A percentile compares a stretch with the other conserved stretches of the same genome.
Conservation (phyloP, 1,140 invertebrate species). For the Zaprionus capensis region DNA sequence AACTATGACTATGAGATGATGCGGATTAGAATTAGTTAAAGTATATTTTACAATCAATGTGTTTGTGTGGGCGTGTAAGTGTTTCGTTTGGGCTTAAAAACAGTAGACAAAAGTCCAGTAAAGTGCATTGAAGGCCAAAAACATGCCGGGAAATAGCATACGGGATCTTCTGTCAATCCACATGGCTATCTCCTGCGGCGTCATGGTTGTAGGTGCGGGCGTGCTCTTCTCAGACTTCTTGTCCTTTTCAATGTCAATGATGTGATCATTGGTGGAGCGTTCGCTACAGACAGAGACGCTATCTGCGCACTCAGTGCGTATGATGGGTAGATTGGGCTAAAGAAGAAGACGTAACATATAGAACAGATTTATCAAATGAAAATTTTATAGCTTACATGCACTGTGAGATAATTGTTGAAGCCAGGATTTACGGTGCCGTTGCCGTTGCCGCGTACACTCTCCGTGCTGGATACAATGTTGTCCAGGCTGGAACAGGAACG, state of each 20-base stretch:
- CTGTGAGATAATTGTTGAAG: slow-evolving; percentile 89
- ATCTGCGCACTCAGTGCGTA: slow-evolving; percentile 76
- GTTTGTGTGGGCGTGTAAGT: background rate
- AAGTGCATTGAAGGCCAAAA: slow-evolving; percentile 92
- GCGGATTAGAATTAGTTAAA: slow-evolving; percentile 39
- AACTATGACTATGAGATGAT: slow-evolving; percentile 61
- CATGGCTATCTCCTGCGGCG: slow-evolving; percentile 93
- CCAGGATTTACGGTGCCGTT: slow-evolving; percentile 72
- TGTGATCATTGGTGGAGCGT: slow-evolving; percentile 65
- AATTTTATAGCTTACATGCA: slow-evolving; percentile 64
- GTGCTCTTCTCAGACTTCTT: slow-evolving; percentile 84
- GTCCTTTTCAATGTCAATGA: slow-evolving; percentile 73
- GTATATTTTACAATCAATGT: slow-evolving; percentile 44
- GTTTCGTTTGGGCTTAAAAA: slow-evolving; percentile 52
- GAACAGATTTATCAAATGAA: background rate
- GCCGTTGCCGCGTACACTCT: slow-evolving; percentile 72
- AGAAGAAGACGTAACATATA: background rate
- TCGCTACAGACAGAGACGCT: slow-evolving; percentile 67
- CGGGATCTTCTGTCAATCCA: slow-evolving; percentile 92
- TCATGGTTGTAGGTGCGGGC: slow-evolving; percentile 89
- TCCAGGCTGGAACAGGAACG: slow-evolving; percentile 90
- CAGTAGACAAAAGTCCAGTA: slow-evolving; percentile 92
- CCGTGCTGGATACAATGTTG: slow-evolving; percentile 80
- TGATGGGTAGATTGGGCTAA: slow-evolving; percentile 74
- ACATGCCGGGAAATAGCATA: slow-evolving; percentile 90